Evolutionary conservation across 2,888 invertebrate species (phyloP).

Genomic region (Spisula subtruncata): DNA sequence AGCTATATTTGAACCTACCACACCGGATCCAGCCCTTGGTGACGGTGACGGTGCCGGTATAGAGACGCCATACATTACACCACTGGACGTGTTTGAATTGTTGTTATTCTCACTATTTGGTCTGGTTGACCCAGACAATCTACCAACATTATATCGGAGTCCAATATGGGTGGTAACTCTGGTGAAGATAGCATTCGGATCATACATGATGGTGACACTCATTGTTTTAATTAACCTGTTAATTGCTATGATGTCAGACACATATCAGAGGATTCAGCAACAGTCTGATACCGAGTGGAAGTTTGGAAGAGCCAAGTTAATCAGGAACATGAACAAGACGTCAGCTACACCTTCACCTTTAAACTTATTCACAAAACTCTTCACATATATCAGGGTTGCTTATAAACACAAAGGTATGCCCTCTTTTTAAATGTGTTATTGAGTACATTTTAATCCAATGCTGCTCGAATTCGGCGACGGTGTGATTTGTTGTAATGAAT

Average conservation of each 20-base stretch:
- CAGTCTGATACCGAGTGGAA: constrained; percentile 99
- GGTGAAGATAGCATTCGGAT: constrained; percentile 93
- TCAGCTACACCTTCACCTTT: constrained; percentile 99
- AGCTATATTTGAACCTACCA: constrained; percentile 89
- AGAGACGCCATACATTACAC: constrained; percentile 78
- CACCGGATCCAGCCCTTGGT: constrained; percentile 71
- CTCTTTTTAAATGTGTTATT: not conserved
- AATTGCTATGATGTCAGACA: constrained; percentile 99
- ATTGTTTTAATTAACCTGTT: constrained; percentile 99
- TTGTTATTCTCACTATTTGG: constrained; percentile 99
- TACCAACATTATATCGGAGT: constrained; percentile 89
- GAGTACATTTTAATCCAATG: no score
- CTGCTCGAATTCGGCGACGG: no score
- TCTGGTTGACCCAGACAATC: constrained; percentile 91
- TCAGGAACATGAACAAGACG: constrained; percentile 99
- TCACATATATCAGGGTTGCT: constrained; percentile 85
- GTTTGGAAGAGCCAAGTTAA: constrained; percentile 98
- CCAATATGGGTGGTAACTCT: constrained; percentile 88
- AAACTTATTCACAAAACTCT: constrained; percentile 95
- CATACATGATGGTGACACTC: constrained; percentile 99
- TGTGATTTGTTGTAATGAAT: no score
- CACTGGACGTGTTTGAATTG: constrained; percentile 96
- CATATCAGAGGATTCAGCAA: constrained; percentile 99
- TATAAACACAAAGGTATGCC: constrained; percentile 83
- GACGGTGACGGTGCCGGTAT: constrained; percentile 80